Evolutionary conservation across 2,888 invertebrate species (phyloP).

Genomic region (Leptopterna dolabrata): DNA sequence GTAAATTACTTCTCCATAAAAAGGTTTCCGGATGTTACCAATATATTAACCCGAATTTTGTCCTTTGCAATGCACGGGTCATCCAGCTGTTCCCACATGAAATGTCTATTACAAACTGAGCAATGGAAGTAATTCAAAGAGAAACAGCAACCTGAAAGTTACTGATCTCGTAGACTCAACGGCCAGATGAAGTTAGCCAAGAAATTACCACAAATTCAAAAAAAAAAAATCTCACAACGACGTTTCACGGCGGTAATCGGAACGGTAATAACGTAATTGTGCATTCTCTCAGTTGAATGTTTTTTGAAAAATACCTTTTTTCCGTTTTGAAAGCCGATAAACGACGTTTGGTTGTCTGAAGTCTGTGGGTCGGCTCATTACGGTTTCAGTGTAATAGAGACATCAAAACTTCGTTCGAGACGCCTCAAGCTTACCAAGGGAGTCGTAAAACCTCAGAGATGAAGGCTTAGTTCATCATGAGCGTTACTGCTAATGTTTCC

Average conservation of each 20-base stretch:
- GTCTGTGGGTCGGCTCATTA: not conserved
- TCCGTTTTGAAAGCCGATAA: not conserved
- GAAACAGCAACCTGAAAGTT: too few relatives aligned
- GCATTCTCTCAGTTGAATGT: not conserved
- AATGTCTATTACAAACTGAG: too few relatives aligned
- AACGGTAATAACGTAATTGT: not conserved
- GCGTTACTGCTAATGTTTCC: constrained; percentile 8
- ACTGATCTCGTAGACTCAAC: too few relatives aligned
- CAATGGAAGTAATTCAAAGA: too few relatives aligned
- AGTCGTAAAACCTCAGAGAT: not conserved
- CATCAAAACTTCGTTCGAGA: not conserved
- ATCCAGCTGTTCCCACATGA: too few relatives aligned
- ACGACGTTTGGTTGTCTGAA: not conserved
- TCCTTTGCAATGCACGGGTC: too few relatives aligned
- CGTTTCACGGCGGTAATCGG: too few relatives aligned
- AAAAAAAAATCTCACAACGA: not conserved
- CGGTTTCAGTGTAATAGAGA: not conserved
- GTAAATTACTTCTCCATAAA: too few relatives aligned
- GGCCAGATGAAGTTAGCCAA: not conserved
- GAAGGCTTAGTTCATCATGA: not conserved
- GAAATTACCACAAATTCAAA: not conserved
- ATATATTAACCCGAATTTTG: too few relatives aligned
- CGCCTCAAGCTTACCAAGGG: not conserved
- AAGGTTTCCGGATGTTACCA: too few relatives aligned
- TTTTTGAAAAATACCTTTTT: not conserved